Evolutionary conservation across 2,888 invertebrate genomes (phyloP).

Genomic region (Rhodophaea formosa): DNA sequence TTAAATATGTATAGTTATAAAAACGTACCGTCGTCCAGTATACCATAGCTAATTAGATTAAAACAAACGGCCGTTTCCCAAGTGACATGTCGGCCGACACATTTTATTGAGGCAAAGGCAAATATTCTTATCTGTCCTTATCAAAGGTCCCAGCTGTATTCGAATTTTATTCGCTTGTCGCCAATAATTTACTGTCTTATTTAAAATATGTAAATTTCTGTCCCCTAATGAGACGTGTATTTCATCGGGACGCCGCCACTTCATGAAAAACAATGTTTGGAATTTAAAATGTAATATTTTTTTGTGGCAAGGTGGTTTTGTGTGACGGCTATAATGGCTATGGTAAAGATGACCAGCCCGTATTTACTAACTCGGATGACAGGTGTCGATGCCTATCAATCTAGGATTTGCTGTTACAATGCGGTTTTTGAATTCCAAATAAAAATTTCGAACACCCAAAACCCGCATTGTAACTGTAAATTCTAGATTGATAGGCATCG

Average conservation of each 20-base stretch:
- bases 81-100: conserved; percentile 6
- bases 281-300: not conserved
- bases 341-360: too few relatives aligned
- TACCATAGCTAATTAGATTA: conserved; percentile 9
- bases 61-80: not conserved
- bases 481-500: too few relatives aligned
- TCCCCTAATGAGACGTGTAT: conserved; percentile 16
- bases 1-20: conserved; percentile 27
- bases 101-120: conserved; percentile 3
- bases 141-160: conserved; percentile 9
- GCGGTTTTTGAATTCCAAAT: too few relatives aligned
- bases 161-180: conserved; percentile 15
- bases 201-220: conserved; percentile 18
- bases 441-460: too few relatives aligned
- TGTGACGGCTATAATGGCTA: not conserved
- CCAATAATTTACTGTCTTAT: conserved; percentile 18
- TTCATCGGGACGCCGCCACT: conserved; percentile 2
- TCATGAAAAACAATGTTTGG: too few relatives aligned
- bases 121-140: conserved; percentile 15
- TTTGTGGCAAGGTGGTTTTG: conserved; percentile 7
- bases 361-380: too few relatives aligned
- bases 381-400: too few relatives aligned
- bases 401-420: too few relatives aligned
- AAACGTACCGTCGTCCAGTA: not conserved
- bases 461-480: too few relatives aligned